Percentiles rank a stretch among this genome's conserved stretches.
Evolutionary conservation across 2,797 vertebrate genomes (phyloP).

Genomic region (Lithobates pipiens): DNA sequence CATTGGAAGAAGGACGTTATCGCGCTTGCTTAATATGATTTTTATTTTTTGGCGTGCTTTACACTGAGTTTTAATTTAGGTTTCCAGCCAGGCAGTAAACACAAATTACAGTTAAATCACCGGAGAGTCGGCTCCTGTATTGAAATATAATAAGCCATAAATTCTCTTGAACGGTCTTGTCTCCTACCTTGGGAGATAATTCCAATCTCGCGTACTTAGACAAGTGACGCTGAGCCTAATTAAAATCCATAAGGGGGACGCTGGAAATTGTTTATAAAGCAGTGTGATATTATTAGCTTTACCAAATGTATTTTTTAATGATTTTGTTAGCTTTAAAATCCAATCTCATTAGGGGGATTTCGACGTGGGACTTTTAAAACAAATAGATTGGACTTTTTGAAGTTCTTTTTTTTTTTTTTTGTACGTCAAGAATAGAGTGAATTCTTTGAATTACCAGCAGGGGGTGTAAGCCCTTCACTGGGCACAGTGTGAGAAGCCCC

Average conservation of each 20-base stretch:
- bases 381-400: too few species aligned
- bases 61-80: conserved; percentile 32
- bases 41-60: conserved; percentile 4
- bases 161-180: conserved; percentile 11
- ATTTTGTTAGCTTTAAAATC: conserved; percentile 14
- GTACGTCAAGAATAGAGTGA: too few species aligned
- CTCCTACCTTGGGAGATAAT: conserved; percentile 41
- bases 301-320: not conserved
- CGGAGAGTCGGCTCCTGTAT: conserved; percentile 5
- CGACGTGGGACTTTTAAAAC: too few species aligned
- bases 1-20: not conserved
- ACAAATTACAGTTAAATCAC: conserved; percentile 47
- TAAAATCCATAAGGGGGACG: conserved; percentile 25
- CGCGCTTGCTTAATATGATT: not conserved
- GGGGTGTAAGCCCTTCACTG: too few species aligned
- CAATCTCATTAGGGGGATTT: not conserved
- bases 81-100: conserved; percentile 45
- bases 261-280: conserved; percentile 18
- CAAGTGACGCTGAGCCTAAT: conserved; percentile 32
- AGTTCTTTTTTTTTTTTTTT: too few species aligned
- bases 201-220: conserved; percentile 23
- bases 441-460: too few species aligned
- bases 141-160: conserved; percentile 39
- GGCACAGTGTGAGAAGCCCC: too few species aligned
- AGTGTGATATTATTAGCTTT: conserved; percentile 1